Conservation (phyloP, 1,140 invertebrate genomes). For the Pseudomyrmex concolor region DNA sequence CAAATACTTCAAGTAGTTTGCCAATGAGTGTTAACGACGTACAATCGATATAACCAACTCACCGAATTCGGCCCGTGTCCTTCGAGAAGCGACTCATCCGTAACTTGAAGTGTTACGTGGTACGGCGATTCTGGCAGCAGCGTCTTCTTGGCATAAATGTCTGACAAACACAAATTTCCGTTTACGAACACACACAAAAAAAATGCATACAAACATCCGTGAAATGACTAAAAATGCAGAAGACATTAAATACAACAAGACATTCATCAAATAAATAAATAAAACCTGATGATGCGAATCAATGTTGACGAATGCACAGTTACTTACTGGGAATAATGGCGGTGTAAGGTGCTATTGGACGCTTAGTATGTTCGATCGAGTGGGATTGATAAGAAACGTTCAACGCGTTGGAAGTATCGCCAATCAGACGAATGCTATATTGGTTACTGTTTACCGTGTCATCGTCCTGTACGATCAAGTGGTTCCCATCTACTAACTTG, state of each 20-base stretch:
- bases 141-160: conserved; percentile 78
- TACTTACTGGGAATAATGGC: conserved; percentile 79
- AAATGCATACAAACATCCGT: neutral
- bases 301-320: neutral
- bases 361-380: conserved; percentile 72
- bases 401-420: conserved; percentile 77
- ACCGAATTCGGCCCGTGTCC: conserved; percentile 79
- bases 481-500: conserved; percentile 77
- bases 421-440: conserved; percentile 77
- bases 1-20: conserved; percentile 32
- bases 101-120: conserved; percentile 80
- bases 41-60: conserved; percentile 62
- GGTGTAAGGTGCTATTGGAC: conserved; percentile 75
- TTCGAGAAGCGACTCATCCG: conserved; percentile 79
- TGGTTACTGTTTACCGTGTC: conserved; percentile 77
- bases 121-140: conserved; percentile 83
- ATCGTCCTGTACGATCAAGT: conserved; percentile 79
- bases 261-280: neutral
- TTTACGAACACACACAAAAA: neutral
- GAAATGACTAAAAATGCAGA: neutral
- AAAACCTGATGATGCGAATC: neutral
- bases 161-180: conserved; percentile 64
- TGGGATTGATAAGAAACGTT: conserved; percentile 77
- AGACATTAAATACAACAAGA: no score
- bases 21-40: conserved; percentile 26